A percentile compares a stretch with the other conserved stretches of the same genome.
Conservation (phyloP, 2,888 invertebrate species). For the Rhodophaea formosa region DNA sequence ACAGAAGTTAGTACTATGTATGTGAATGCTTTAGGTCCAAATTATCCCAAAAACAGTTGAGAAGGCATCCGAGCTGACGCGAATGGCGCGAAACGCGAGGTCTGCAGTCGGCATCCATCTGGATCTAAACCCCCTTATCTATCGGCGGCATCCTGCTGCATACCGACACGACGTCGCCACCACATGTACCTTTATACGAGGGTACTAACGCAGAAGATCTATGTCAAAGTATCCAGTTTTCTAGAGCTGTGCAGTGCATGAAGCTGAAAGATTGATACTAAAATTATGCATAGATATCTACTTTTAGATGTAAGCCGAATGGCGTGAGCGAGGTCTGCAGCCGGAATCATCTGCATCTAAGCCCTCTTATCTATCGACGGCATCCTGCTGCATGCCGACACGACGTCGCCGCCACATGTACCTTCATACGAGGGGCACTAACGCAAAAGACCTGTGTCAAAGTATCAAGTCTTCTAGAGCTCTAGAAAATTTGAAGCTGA, state of each 20-base stretch:
- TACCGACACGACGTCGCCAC: constrained; percentile 52
- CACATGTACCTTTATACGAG: constrained; percentile 32
- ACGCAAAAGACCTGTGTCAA: background rate
- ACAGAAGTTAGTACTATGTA: no score
- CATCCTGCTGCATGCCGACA: constrained; percentile 64
- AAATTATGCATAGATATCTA: no score
- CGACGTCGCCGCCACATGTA: constrained; percentile 43
- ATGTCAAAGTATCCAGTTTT: background rate
- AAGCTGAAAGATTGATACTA: no score
- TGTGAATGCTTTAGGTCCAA: no score
- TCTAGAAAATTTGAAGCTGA: no score
- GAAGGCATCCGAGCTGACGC: no score
- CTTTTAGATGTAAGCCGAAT: constrained; percentile 16
- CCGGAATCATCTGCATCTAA: constrained; percentile 47
- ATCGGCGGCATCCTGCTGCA: constrained; percentile 61
- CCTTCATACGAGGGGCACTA: constrained; percentile 9
- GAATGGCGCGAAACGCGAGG: constrained; percentile 2
- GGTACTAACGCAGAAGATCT: background rate
- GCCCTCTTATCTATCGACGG: constrained; percentile 60
- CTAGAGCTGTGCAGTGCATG: no score
- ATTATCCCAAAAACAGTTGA: background rate
- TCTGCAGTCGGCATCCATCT: constrained; percentile 36
- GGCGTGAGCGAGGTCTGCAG: constrained; percentile 20
- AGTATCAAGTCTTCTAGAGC: background rate
- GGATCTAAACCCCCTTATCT: constrained; percentile 59